phyloP scores from a whole-genome alignment of 2,888 invertebrate genomes.

The Aspidiotus destructor region DNA sequence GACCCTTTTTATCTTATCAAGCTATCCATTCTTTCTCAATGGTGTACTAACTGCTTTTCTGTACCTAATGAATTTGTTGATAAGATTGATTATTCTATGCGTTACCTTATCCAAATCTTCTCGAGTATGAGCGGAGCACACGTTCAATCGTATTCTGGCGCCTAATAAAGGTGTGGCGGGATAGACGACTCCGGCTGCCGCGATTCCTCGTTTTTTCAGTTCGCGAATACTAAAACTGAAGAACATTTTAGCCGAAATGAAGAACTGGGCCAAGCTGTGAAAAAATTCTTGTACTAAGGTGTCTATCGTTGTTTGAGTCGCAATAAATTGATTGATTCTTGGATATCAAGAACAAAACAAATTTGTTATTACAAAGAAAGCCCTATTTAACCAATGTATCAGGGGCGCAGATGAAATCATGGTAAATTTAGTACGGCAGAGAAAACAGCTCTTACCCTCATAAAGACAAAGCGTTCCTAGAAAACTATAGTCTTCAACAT shows the following conservation, averaged over 20 bases:
- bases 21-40: too few species aligned
- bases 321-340: not conserved
- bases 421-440: too few species aligned
- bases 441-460: too few species aligned
- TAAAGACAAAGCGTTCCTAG: too few species aligned
- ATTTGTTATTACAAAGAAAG: too few species aligned
- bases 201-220: conserved; percentile 69
- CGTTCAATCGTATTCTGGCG: conserved; percentile 84
- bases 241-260: not conserved
- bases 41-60: too few species aligned
- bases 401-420: too few species aligned
- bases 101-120: conserved; percentile 75
- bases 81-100: not conserved
- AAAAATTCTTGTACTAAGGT: not conserved
- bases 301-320: not conserved
- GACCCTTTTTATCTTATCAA: too few species aligned
- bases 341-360: not conserved
- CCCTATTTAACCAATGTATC: too few species aligned
- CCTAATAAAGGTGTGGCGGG: conserved; percentile 91
- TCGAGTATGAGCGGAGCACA: conserved; percentile 91
- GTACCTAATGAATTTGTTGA: too few species aligned
- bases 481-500: too few species aligned
- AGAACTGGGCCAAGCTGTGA: not conserved
- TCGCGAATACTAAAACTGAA: conserved; percentile 68
- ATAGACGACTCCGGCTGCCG: conserved; percentile 92